Percentiles rank a stretch among this genome's conserved stretches.
Conservation (phyloP, 2,797 vertebrate species). For the Hypotaenidia philippensis region DNA sequence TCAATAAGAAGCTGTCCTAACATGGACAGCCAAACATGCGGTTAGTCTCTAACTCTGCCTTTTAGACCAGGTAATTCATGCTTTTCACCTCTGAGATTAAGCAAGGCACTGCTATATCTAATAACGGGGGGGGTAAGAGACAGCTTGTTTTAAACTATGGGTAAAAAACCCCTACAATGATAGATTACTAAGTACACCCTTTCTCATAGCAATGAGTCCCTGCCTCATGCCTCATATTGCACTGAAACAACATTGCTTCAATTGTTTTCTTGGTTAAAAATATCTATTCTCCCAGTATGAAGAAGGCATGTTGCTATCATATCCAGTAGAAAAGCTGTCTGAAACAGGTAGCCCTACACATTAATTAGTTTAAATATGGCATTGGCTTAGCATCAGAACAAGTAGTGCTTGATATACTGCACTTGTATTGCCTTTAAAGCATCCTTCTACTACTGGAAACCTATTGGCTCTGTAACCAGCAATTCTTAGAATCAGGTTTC, state of each 20-base stretch:
- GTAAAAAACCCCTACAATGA: background rate
- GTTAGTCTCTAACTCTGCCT: background rate
- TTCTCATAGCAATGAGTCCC: rapidly evolving
- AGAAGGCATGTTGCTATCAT: background rate
- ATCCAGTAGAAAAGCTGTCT: background rate
- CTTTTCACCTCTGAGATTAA: background rate
- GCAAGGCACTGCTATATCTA: background rate
- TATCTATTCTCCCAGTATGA: background rate
- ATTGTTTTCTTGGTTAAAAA: background rate
- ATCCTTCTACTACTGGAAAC: background rate
- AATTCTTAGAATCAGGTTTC: background rate
- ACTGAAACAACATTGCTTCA: background rate
- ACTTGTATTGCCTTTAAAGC: background rate
- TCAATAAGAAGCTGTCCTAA: background rate
- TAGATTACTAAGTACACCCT: background rate
- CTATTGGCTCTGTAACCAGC: background rate
- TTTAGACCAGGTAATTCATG: background rate
- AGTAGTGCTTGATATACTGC: background rate
- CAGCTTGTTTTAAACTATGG: background rate
- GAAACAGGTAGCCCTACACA: background rate
- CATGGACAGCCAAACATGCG: background rate
- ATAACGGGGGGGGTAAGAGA: rapidly evolving
- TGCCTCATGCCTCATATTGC: background rate
- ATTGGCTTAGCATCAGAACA: background rate
- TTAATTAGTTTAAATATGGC: background rate